Conservation (phyloP, 1,140 invertebrate genomes). For the Homarus americanus region DNA sequence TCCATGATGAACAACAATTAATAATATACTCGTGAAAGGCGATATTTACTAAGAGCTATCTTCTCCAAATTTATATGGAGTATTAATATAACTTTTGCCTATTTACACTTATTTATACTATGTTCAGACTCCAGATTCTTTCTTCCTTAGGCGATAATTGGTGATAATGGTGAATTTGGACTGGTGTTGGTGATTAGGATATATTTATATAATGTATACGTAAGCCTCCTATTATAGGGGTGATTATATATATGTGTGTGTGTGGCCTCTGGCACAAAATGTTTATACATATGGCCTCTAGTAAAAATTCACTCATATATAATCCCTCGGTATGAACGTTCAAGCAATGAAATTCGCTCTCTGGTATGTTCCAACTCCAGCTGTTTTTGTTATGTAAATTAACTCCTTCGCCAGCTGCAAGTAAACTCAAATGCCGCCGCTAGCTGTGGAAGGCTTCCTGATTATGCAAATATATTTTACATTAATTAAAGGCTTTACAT, state of each 20-base stretch:
- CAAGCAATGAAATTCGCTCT: background rate
- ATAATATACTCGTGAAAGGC: constrained; percentile 10
- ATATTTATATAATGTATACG: background rate
- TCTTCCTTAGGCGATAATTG: background rate
- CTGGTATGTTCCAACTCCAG: background rate
- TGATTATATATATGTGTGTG: background rate
- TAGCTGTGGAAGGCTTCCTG: background rate
- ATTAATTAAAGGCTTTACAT: background rate
- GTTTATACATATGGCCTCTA: background rate
- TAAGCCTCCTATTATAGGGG: background rate
- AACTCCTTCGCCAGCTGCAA: no score
- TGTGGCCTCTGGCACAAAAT: background rate
- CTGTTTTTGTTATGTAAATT: background rate
- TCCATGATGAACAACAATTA: background rate
- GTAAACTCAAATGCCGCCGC: background rate
- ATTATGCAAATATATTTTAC: background rate
- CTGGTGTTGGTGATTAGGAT: background rate
- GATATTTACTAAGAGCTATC: constrained; percentile 12
- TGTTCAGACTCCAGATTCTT: constrained; percentile 31
- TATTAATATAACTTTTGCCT: constrained; percentile 18
- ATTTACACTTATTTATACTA: constrained; percentile 57
- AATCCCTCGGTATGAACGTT: background rate
- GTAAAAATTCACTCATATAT: background rate
- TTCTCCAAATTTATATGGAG: background rate
- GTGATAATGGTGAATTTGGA: constrained; percentile 1